A percentile compares a stretch with the other conserved stretches of the same genome.
Conservation (phyloP, 2,797 vertebrate species). For the Mus spretus region DNA sequence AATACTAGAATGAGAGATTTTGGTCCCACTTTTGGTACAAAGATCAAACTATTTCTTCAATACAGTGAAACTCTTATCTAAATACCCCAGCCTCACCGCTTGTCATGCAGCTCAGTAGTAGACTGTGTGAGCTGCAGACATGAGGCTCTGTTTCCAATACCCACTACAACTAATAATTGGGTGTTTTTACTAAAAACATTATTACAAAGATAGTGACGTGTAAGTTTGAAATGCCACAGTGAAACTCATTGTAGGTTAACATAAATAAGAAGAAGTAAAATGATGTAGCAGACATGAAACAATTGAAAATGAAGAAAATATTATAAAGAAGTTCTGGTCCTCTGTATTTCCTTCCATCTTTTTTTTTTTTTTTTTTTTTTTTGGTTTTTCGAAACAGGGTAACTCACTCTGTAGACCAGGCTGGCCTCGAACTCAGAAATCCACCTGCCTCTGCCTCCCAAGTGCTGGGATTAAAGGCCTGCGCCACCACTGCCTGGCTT, state of each 20-base stretch:
- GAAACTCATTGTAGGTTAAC: background rate
- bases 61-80: background rate
- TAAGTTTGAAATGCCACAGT: background rate
- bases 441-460: no score
- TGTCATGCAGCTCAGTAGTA: background rate
- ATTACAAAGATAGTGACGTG: background rate
- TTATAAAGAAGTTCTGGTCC: background rate
- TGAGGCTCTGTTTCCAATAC: background rate
- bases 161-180: background rate
- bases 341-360: conserved; percentile 1
- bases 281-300: background rate
- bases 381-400: no score
- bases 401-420: no score
- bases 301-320: conserved; percentile 53
- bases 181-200: background rate
- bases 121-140: background rate
- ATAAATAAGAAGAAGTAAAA: background rate
- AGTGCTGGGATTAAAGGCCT: no score
- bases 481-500: no score
- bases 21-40: conserved; percentile 22
- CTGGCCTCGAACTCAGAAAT: no score
- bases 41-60: background rate
- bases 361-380: background rate
- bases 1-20: conserved; percentile 41
- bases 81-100: background rate